Base-by-base conservation (phyloP, 1,140 invertebrate species). In the Drosophila subpulchrella region DNA sequence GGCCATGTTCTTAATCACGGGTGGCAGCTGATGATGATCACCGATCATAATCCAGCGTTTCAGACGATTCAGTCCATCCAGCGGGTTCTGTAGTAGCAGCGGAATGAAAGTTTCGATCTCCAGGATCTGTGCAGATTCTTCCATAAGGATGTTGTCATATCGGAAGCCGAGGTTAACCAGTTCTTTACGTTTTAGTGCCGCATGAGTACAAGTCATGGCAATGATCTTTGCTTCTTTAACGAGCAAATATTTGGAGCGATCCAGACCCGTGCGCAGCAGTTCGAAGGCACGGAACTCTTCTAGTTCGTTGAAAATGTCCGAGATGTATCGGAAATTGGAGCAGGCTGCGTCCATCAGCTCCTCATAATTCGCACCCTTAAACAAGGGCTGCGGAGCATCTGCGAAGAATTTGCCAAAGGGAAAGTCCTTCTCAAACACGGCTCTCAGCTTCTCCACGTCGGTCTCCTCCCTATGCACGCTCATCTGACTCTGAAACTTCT, bases 21-120 rank as follows among this genome's bases (percentile, higher is more conserved):
- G 99, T 0, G 99, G 99, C 72, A 99, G 93, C 93, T 99, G 99
- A 93, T 99, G 98, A 93, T 99, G 99, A 94, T 99, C 99, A 6
- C 99, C 99, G 90, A 99, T 99, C 99, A 99, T 99, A 56, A 99
- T 99, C 99, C 99, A 99, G 12, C 99, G 95, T 93, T 99, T 99
- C 34, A 99, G 93, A 2, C 99, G 95, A 93, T 98, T 99, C 46
- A 96, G 96, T 3, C 98, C 98, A 91, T 99, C 98, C 90, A 99
- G 95, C 0, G 99, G 98, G 93, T 99, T 99, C 93, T 99, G 99
- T 24, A 99, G 94, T 0, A 99, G 93, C 8, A 99, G 93, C 0
- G 99, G 99, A 90, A 99, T 99, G 91, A 99, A 99, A 0, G 99
- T 99, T 94, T 99, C 99, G 61, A 99, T 99, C 93, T 99, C 99